Evolutionary conservation across 2,113 vertebrate genomes (phyloP).

Genomic region (Polypterus senegalus): DNA sequence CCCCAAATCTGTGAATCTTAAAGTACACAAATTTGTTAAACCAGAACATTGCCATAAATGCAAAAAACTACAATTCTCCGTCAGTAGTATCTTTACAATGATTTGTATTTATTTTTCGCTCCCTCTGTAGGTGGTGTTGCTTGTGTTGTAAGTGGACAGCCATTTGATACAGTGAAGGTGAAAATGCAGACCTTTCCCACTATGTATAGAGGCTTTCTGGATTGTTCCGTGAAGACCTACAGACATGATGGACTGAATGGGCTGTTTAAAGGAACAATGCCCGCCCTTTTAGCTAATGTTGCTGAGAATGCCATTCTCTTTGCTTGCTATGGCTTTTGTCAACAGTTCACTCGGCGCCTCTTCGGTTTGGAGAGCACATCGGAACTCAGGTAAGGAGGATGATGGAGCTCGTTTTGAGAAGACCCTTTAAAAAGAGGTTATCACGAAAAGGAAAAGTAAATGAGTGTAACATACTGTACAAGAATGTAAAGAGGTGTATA

Average conservation of each 20-base stretch:
- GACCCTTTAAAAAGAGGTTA: background rate
- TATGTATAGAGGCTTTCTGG: constrained; percentile 23
- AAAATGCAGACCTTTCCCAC: constrained; percentile 33
- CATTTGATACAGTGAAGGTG: constrained; percentile 33
- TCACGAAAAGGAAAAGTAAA: background rate
- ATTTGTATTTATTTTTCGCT: too few species aligned
- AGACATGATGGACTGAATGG: constrained; percentile 22
- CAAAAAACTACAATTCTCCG: too few species aligned
- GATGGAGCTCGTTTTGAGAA: too few species aligned
- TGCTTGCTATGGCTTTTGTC: constrained; percentile 31
- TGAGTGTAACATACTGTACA: too few species aligned
- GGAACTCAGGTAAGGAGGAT: constrained; percentile 21
- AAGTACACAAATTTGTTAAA: too few species aligned
- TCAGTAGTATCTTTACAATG: too few species aligned
- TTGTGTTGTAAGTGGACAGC: constrained; percentile 29
- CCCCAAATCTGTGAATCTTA: too few species aligned
- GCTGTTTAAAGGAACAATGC: constrained; percentile 26
- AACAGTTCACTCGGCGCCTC: constrained; percentile 18
- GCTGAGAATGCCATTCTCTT: constrained; percentile 30
- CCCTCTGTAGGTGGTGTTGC: constrained; percentile 21
- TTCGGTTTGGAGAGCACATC: constrained; percentile 14
- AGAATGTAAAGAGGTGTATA: too few species aligned
- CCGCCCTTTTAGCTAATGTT: constrained; percentile 27
- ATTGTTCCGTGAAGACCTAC: constrained; percentile 25
- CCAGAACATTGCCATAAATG: too few species aligned